Conservation (phyloP, 2,797 vertebrate species). For the Gymnodraco acuticeps region DNA sequence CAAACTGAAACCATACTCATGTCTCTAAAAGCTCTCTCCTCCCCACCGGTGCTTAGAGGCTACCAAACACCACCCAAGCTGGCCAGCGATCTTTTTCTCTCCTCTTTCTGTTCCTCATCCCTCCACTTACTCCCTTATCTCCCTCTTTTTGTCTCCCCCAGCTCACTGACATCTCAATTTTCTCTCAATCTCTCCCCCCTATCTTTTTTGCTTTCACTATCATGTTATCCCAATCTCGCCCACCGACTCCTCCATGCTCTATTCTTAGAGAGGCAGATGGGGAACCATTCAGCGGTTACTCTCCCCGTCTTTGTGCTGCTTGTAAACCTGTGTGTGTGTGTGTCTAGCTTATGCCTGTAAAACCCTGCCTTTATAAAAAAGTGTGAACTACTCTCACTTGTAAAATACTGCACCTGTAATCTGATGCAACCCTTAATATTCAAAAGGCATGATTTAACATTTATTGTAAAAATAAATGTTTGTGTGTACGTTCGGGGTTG, state of each 20-base stretch:
- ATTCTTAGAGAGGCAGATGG: slow-evolving; percentile 23
- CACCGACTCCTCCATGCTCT: slow-evolving; percentile 40
- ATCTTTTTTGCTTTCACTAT: slow-evolving; percentile 53
- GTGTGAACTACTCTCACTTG: neutral
- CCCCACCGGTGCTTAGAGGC: slow-evolving; percentile 45
- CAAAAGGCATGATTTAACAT: neutral
- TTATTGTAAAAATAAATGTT: neutral
- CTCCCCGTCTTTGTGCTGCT: slow-evolving; percentile 19
- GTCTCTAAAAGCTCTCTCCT: slow-evolving; percentile 55
- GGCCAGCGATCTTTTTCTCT: slow-evolving; percentile 33
- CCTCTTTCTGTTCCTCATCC: slow-evolving; percentile 30
- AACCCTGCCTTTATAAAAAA: slow-evolving; percentile 7
- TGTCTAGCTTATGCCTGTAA: neutral
- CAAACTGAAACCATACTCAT: slow-evolving; percentile 52
- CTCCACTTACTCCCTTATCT: slow-evolving; percentile 30
- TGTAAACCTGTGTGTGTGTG: neutral
- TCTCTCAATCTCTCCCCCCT: slow-evolving; percentile 38
- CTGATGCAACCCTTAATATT: neutral
- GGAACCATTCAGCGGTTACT: slow-evolving; percentile 10
- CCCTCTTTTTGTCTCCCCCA: slow-evolving; percentile 34
- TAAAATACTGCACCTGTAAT: slow-evolving; percentile 1
- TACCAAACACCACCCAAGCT: slow-evolving; percentile 38
- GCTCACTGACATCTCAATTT: slow-evolving; percentile 52
- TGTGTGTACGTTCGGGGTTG: neutral
- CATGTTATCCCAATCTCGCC: slow-evolving; percentile 54